Evolutionary conservation across 2,797 vertebrate species (phyloP).

Genomic region (Microctenopoma stevenorrisi): DNA sequence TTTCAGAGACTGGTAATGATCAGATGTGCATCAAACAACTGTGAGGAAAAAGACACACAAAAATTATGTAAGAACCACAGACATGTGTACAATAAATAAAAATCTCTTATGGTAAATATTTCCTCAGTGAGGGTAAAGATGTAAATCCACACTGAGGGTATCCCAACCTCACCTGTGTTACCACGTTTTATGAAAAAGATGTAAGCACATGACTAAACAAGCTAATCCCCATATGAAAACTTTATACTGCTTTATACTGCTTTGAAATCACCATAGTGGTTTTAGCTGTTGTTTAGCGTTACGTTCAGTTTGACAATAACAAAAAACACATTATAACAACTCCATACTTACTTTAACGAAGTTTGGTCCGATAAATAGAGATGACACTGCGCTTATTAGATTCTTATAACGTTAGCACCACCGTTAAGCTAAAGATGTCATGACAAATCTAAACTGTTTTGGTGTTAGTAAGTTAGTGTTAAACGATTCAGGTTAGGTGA

Average conservation of each 20-base stretch:
- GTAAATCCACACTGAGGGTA: not conserved
- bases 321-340: not conserved
- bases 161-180: not conserved
- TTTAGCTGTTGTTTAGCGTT: not conserved
- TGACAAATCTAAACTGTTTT: not conserved
- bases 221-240: not conserved
- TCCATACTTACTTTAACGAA: not conserved
- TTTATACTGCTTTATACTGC: not conserved
- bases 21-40: slow-evolving; percentile 67
- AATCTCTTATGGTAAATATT: slow-evolving; percentile 15
- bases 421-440: not conserved
- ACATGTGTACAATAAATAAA: slow-evolving; percentile 33
- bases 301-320: not conserved
- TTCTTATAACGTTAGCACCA: not conserved
- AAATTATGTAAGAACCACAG: slow-evolving; percentile 45
- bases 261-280: not conserved
- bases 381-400: not conserved
- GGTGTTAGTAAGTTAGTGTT: not conserved
- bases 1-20: slow-evolving; percentile 65
- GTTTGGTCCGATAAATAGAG: not conserved
- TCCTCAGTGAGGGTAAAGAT: not conserved
- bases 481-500: not conserved
- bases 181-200: not conserved
- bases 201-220: not conserved
- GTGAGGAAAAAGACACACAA: slow-evolving; percentile 39